A percentile compares a stretch with the other conserved stretches of the same genome.
Conservation (phyloP, 2,888 invertebrate species). For the Volucella inanis region DNA sequence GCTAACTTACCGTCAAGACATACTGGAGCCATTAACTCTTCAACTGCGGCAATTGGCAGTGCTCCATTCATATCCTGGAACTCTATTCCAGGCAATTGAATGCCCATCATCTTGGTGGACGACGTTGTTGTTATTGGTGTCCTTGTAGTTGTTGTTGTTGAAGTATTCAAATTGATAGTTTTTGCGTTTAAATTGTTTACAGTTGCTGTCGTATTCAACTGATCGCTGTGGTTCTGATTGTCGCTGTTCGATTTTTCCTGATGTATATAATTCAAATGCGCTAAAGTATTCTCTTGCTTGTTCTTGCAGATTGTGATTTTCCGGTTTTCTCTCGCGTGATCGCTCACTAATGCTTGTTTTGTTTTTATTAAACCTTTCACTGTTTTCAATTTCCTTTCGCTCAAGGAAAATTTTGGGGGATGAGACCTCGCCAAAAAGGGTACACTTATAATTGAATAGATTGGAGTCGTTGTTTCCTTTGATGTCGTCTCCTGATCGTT, state of each 20-base stretch:
- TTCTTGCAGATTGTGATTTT: conserved; percentile 19
- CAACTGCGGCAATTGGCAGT: conserved; percentile 72
- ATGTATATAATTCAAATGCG: conserved; percentile 59
- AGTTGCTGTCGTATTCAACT: conserved; percentile 53
- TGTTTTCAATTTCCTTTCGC: conserved; percentile 36
- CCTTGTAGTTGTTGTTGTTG: conserved; percentile 53
- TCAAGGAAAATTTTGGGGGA: conserved; percentile 42
- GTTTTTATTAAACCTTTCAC: conserved; percentile 57
- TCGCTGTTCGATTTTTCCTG: conserved; percentile 23
- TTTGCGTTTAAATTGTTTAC: conserved; percentile 41
- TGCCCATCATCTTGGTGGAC: conserved; percentile 57
- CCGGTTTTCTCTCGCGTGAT: conserved; percentile 53
- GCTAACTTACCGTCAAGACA: conserved; percentile 66
- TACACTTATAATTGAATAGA: conserved; percentile 65
- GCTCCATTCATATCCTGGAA: conserved; percentile 71
- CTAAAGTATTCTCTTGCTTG: conserved; percentile 54
- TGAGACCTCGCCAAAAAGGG: conserved; percentile 71
- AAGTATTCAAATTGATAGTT: conserved; percentile 55
- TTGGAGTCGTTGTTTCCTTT: conserved; percentile 32
- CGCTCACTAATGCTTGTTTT: conserved; percentile 53
- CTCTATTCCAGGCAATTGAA: conserved; percentile 66
- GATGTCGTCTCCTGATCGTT: conserved; percentile 41
- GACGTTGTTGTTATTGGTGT: conserved; percentile 56
- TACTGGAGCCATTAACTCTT: conserved; percentile 65
- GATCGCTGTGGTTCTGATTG: conserved; percentile 40